Conservation (phyloP, 2,888 invertebrate species). For the Ephialtes manifestator region DNA sequence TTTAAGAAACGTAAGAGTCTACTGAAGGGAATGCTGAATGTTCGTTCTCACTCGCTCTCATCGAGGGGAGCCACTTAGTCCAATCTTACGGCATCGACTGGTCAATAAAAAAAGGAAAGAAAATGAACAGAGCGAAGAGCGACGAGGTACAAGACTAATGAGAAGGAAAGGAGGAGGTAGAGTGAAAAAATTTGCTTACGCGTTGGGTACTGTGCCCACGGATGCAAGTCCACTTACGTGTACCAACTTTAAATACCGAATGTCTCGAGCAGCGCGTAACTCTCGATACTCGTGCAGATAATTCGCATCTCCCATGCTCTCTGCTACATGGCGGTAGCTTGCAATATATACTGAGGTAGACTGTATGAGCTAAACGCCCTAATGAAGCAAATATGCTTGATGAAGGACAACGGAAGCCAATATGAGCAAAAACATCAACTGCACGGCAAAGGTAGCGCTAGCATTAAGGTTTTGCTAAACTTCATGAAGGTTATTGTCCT, state of each 20-base stretch:
- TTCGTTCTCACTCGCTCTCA: conserved; percentile 5
- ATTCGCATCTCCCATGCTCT: conserved; percentile 52
- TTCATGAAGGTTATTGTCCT: not conserved
- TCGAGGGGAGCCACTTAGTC: conserved; percentile 40
- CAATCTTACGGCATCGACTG: conserved; percentile 29
- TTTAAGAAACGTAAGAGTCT: conserved; percentile 40
- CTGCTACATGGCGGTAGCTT: conserved; percentile 44
- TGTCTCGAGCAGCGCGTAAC: conserved; percentile 63
- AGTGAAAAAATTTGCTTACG: conserved; percentile 66
- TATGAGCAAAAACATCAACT: conserved; percentile 7
- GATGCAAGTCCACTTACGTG: conserved; percentile 54
- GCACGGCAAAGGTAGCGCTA: not conserved
- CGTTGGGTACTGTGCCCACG: conserved; percentile 39
- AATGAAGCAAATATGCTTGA: conserved; percentile 79
- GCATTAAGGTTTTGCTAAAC: not conserved
- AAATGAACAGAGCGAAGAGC: conserved; percentile 31
- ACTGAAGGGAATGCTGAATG: conserved; percentile 23
- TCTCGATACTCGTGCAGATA: conserved; percentile 66
- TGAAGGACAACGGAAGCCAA: conserved; percentile 63
- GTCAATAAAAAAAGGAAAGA: conserved; percentile 24
- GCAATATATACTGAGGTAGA: conserved; percentile 29
- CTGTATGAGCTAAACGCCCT: conserved; percentile 72
- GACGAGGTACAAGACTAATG: conserved; percentile 35
- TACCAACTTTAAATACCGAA: conserved; percentile 64
- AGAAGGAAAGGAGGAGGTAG: conserved; percentile 38